Evolutionary conservation across 2,888 invertebrate genomes (phyloP).

Genomic region (Caenorhabditis afra): DNA sequence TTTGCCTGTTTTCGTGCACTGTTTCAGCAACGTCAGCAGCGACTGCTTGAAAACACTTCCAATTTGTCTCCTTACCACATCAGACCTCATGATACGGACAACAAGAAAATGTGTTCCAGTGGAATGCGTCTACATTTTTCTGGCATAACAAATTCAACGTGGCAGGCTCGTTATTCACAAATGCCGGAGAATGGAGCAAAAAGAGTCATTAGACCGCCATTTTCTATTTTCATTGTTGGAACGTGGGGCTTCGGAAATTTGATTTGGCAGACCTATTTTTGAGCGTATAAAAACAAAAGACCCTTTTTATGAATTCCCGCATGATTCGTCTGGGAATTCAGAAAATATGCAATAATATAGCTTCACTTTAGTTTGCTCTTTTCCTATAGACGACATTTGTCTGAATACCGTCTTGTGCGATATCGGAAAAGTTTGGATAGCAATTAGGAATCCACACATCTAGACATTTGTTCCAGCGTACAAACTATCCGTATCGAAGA

Average conservation of each 20-base stretch:
- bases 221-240: conserved; percentile 14
- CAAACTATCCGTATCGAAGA: no score
- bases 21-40: no score
- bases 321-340: not conserved
- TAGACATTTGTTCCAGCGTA: no score
- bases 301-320: not conserved
- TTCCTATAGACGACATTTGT: not conserved
- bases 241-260: not conserved
- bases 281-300: conserved; percentile 10
- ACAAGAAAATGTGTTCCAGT: no score
- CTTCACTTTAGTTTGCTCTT: not conserved
- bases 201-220: conserved; percentile 1
- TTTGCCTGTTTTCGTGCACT: no score
- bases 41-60: no score
- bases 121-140: not conserved
- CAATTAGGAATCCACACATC: no score
- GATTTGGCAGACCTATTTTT: conserved; percentile 7
- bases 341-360: not conserved
- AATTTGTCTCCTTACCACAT: no score
- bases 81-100: no score
- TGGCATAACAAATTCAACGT: not conserved
- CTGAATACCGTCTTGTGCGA: no score
- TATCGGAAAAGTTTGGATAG: no score
- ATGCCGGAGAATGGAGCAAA: conserved; percentile 5
- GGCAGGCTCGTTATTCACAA: not conserved